Conservation (phyloP, 2,797 vertebrate species). For the Pipistrellus nathusii region DNA sequence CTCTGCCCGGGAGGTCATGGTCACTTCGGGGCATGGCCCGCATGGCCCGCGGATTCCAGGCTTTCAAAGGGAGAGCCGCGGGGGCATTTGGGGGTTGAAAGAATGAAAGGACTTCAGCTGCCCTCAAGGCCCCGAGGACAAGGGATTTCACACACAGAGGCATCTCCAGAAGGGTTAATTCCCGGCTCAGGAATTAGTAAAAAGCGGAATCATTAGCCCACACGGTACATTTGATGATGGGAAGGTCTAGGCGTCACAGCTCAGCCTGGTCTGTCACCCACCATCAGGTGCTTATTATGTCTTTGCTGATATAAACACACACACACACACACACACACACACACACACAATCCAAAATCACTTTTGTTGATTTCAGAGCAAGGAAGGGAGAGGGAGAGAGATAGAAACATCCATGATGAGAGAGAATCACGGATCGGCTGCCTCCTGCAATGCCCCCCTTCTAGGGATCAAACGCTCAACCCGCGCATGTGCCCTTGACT, state of each 20-base stretch:
- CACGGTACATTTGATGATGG: neutral
- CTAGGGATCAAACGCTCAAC: no score
- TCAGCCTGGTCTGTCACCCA: neutral
- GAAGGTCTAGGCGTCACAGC: neutral
- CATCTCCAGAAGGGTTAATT: neutral
- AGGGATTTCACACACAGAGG: accelerated
- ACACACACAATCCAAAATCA: no score
- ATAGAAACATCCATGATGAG: no score
- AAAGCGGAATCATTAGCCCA: neutral
- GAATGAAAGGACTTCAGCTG: neutral
- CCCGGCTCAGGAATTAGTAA: neutral
- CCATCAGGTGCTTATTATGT: neutral
- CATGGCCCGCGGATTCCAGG: neutral
- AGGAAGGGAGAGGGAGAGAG: no score
- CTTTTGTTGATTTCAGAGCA: no score
- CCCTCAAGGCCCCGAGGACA: accelerated
- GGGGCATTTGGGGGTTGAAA: neutral
- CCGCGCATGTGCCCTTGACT: no score
- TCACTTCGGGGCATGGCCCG: neutral
- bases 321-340: no score
- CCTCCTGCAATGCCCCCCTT: no score
- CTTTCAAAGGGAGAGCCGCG: neutral
- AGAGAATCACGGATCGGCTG: no score
- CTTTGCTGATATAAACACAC: neutral
- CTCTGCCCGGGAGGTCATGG: neutral